Conservation (phyloP, 2,888 invertebrate genomes). For the Theodoxus fluviatilis region DNA sequence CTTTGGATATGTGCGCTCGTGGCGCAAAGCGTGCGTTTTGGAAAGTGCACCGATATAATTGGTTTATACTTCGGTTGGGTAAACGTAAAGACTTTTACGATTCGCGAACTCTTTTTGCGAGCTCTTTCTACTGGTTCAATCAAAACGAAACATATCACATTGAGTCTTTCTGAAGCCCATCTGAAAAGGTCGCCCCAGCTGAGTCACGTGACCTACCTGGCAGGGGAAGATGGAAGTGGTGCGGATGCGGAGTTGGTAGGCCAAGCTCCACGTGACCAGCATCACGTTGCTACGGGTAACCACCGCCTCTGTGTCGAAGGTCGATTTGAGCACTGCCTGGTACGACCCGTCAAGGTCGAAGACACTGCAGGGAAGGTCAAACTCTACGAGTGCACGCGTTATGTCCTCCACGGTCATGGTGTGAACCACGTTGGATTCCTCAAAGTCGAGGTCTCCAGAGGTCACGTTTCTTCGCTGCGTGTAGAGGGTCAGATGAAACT, state of each 20-base stretch:
- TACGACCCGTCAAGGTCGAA: conserved; percentile 55
- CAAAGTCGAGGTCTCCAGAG: background rate
- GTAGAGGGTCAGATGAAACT: conserved; percentile 37
- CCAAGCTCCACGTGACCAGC: conserved; percentile 45
- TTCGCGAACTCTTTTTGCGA: no score
- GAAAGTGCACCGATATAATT: no score
- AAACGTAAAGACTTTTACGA: no score
- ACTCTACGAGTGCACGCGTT: no score
- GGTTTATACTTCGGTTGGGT: no score
- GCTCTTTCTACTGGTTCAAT: no score
- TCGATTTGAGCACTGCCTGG: conserved; percentile 48
- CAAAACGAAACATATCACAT: no score
- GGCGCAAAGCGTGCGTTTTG: no score
- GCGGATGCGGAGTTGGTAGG: conserved; percentile 42
- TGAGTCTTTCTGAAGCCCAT: no score
- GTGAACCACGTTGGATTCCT: conserved; percentile 13
- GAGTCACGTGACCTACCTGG: conserved; percentile 26
- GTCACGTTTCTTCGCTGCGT: conserved; percentile 28
- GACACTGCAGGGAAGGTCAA: conserved; percentile 45
- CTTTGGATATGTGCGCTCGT: no score
- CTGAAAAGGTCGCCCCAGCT: no score
- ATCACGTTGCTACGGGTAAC: conserved; percentile 48
- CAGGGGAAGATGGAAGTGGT: conserved; percentile 50
- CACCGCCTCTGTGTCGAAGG: conserved; percentile 35
- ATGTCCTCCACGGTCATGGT: conserved; percentile 26